These are phyloP conservation scores for Agelastica alni DNA, from an alignment of 2,888 invertebrate species.

Conservation along the genomic window DNA sequence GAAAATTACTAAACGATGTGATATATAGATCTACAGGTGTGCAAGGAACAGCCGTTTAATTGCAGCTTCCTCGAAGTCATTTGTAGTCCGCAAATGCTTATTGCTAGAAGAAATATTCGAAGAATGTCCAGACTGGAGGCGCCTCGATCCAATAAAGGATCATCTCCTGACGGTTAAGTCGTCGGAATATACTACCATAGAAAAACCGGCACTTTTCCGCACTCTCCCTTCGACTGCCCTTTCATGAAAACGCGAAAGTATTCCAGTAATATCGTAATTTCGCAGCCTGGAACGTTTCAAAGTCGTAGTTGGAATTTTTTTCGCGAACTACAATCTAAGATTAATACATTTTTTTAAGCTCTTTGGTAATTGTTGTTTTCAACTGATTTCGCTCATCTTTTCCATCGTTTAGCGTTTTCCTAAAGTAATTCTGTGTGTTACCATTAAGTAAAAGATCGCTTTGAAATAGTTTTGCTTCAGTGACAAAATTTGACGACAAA, in stretches of 20 bases:
- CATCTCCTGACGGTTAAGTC: conserved; percentile 39
- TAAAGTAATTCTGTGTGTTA: no score
- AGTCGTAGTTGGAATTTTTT: neutral
- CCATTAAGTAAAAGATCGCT: no score
- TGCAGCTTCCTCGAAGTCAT: conserved; percentile 39
- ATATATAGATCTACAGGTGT: conserved; percentile 15
- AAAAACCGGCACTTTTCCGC: conserved; percentile 22
- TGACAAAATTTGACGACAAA: no score
- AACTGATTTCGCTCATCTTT: no score
- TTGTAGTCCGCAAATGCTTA: conserved; percentile 45
- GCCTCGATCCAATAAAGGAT: conserved; percentile 50
- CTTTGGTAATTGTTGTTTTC: no score
- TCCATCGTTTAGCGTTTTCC: no score
- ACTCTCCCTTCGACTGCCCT: conserved; percentile 10
- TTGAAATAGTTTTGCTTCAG: no score
- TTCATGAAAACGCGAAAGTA: conserved; percentile 46
- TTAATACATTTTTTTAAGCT: no score
- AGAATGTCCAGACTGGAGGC: conserved; percentile 47
- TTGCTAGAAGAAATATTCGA: conserved; percentile 41
- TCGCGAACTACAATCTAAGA: no score
- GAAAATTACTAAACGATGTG: no score
- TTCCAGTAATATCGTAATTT: conserved; percentile 44
- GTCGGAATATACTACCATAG: conserved; percentile 30
- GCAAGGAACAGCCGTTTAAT: conserved; percentile 26
- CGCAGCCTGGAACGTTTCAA: conserved; percentile 19